These are phyloP conservation scores for Sympetrum striolatum DNA, from an alignment of 2,888 invertebrate species.

Conservation along the genomic window DNA sequence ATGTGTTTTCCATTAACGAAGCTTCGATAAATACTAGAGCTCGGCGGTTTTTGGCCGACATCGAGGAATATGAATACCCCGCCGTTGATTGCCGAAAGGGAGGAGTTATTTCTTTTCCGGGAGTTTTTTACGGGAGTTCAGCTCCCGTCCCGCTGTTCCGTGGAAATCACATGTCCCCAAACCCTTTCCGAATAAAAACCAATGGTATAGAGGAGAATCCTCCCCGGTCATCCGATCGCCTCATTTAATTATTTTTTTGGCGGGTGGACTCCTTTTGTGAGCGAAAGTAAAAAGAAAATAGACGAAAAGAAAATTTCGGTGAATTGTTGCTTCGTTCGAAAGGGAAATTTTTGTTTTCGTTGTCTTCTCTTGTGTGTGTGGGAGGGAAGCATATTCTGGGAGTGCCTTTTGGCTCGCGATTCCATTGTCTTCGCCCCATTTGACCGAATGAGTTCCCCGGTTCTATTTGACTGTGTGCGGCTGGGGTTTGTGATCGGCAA, in stretches of 20 bases:
- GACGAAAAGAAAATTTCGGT: background rate
- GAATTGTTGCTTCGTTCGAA: background rate
- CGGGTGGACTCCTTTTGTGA: background rate
- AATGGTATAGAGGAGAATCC: no score
- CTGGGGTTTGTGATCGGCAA: no score
- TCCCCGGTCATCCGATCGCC: background rate
- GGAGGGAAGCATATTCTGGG: background rate
- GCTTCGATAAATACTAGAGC: no score
- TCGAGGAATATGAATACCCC: no score
- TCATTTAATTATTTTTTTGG: background rate
- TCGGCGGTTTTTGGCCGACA: no score
- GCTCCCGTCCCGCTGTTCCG: background rate
- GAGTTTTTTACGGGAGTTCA: no score
- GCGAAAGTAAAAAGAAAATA: background rate
- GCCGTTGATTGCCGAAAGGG: no score
- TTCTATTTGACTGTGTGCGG: no score
- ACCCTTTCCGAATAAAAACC: background rate
- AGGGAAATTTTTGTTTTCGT: background rate
- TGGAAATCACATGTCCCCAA: background rate
- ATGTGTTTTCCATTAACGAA: no score
- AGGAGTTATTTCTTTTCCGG: no score
- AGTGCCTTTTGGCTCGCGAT: background rate
- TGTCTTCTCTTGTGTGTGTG: background rate
- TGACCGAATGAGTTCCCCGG: background rate
- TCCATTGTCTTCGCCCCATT: background rate